Base-by-base conservation (phyloP, 2,888 invertebrate genomes). In the Eledona agricola region DNA sequence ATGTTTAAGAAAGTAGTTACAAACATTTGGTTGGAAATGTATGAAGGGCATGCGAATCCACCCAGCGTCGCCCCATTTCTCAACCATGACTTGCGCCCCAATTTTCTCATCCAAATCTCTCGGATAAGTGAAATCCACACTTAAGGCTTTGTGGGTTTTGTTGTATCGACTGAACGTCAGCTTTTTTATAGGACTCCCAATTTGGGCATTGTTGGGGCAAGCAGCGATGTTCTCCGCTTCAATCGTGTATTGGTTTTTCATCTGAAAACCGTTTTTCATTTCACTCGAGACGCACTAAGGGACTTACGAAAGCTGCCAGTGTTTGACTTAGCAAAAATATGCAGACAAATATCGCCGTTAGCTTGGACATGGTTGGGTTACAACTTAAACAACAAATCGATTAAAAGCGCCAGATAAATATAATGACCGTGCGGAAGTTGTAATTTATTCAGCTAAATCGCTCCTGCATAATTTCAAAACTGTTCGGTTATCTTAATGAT, bases 1-100 rank as follows among this genome's bases (percentile, higher is more conserved):
- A 5, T 16, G 22, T 6, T 5, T 6, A n/a, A 3, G 9, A 2
- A 42, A 7, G 4, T 12, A n/a, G 4, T 32, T 31, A 17, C 50
- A 50, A 1, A 25, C 5, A 31, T 42, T 26, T 1, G 29, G 13
- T 10, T 42, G 40, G 10, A 31, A 32, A 2, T 31, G 31, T 7
- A 32, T 22, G 7, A 50, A 50, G 5, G 50, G 50, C 1, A 42
- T 12, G 4, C 4, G n/a, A 3, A 19, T 32, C 50, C 50, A 50
- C n/a, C 23, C 42, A 6, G 20, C 42, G 10, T 40, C 23, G 1
- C 32, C 15, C 40, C 42, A 50, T 10, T 9, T 25, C 15, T 50
- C 32, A 4, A 38, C 0, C 5, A 6, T 11, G 6, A 15, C n/a
- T 7, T 1, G 7, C 19, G 11, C 22, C 4, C 50, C 50, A 9